Percentiles rank a stretch among this genome's conserved stretches.
phyloP scores from a whole-genome alignment of 2,797 vertebrate species.

The Eutrigla gurnardus region DNA sequence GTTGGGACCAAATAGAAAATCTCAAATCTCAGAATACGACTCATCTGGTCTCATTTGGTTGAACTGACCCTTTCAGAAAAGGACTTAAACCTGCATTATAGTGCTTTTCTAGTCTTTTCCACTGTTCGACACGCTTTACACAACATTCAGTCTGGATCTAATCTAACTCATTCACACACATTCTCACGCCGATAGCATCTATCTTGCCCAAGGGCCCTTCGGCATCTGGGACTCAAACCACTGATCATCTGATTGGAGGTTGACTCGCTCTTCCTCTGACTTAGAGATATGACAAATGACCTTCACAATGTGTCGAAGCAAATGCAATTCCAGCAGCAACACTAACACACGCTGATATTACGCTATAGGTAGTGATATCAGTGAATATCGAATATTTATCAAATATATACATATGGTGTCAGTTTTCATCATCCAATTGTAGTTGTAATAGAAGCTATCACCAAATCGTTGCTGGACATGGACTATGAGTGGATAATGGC shows the following conservation, averaged over 20 bases:
- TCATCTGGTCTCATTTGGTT: background rate
- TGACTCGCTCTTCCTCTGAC: too few relatives aligned
- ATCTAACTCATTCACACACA: too few relatives aligned
- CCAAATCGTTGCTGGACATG: background rate
- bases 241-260: too few relatives aligned
- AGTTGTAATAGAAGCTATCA: background rate
- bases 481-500: slow-evolving; percentile 8
- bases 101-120: too few relatives aligned
- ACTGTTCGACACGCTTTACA: too few relatives aligned
- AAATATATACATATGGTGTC: background rate
- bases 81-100: too few relatives aligned
- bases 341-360: background rate
- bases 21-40: background rate
- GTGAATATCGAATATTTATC: background rate
- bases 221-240: too few relatives aligned
- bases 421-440: background rate
- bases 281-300: background rate
- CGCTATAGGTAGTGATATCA: background rate
- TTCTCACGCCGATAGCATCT: too few relatives aligned
- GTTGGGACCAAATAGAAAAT: background rate
- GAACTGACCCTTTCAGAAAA: background rate
- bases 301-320: background rate
- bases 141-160: too few relatives aligned
- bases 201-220: too few relatives aligned
- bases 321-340: background rate